Evolutionary conservation across 1,140 invertebrate species (phyloP).

Genomic region (Hypothenemus hampei): DNA sequence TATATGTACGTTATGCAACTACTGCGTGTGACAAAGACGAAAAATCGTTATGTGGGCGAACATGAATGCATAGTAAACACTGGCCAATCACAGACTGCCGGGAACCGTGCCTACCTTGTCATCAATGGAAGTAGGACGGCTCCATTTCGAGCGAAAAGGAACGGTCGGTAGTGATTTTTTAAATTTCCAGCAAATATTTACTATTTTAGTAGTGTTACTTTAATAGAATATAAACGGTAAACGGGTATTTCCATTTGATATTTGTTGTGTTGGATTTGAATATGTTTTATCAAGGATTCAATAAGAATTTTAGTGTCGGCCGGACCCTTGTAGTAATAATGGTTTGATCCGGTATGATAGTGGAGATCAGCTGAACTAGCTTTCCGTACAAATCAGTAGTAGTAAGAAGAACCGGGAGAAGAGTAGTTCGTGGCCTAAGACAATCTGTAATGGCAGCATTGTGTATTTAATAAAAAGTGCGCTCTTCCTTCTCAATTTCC

Average conservation of each 20-base stretch:
- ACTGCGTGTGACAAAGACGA: conserved; percentile 33
- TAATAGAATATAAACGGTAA: no score
- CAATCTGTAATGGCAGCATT: conserved; percentile 27
- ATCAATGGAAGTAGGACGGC: conserved; percentile 46
- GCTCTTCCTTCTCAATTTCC: conserved; percentile 1
- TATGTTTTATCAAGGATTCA: no score
- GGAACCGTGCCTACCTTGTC: conserved; percentile 46
- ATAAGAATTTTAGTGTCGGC: no score
- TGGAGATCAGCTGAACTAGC: conserved; percentile 38
- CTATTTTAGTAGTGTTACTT: background rate
- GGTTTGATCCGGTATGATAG: conserved; percentile 31
- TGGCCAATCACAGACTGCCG: conserved; percentile 42
- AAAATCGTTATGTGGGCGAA: conserved; percentile 33
- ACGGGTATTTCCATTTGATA: no score
- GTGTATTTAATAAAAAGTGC: conserved; percentile 7
- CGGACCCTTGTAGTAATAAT: conserved; percentile 41
- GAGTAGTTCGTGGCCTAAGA: conserved; percentile 26
- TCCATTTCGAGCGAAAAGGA: conserved; percentile 31
- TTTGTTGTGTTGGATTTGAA: no score
- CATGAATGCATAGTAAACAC: conserved; percentile 39
- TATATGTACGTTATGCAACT: conserved; percentile 32
- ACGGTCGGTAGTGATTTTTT: background rate
- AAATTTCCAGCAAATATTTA: background rate
- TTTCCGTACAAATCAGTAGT: conserved; percentile 33
- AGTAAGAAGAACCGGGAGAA: conserved; percentile 29